Evolutionary conservation across 2,113 vertebrate species (phyloP), one percentile per base, ranked within the genome.

Genomic region (Cochlearius cochlearius): DNA sequence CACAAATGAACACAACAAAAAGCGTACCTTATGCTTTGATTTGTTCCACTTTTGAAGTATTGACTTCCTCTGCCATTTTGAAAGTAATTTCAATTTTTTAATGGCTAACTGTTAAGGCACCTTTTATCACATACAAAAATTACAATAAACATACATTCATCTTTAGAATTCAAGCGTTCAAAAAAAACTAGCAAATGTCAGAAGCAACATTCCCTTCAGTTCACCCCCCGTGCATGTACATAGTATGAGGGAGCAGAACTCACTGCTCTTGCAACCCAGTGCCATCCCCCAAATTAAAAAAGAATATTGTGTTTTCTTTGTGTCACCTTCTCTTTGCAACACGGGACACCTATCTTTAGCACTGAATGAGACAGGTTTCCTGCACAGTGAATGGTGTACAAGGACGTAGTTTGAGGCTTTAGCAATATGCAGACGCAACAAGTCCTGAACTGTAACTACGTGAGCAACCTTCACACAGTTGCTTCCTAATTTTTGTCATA

Each of bases 371-470:
- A 26, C 21, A 9, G 59, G 8, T 8, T 81, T 76, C 43, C 87
- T 76, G 43, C 66, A 92, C 25, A 69, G 75, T 5, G 1, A 63
- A 32, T 3, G 2, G 2, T 7, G 27, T 5, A 15, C 21, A 10
- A 0, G 2, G 19, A 41, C 0, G 0, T 1, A 6, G 9, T 12
- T 16, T 34, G 53, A 90, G 49, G 45, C 19, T 89, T 63, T 9
- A 80, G 55, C 75, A 62, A 72, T 0, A 58, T 0, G 9, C 17
- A 36, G 39, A 60, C 19, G 22, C n/a, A 68, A 13, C 11, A 56
- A 49, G 52, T 4, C 12, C n/a, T 76, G 32, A 79, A 45, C 21
- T 29, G 8, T 10, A 64, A 15, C 19, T 19, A 17, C 0, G 0
- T 2, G 1, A 83, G 30, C 75, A 71, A 67, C 23, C 30, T 23